Evolutionary conservation across 2,797 vertebrate genomes (phyloP).

Genomic region (Melanotaenia maccullochi): DNA sequence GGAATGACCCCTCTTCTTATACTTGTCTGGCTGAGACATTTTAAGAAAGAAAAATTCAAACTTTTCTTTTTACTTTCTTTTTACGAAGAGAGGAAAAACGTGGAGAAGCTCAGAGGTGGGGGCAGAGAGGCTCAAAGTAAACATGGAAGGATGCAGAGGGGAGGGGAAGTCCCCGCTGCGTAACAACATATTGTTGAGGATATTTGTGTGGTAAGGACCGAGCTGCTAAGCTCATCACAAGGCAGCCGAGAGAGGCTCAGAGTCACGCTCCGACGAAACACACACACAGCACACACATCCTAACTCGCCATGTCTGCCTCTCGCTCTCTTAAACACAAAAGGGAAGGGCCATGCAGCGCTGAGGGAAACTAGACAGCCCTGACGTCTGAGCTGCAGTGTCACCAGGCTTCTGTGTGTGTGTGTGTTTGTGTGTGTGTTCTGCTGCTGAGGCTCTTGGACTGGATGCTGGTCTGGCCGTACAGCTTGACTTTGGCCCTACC

Average conservation of each 20-base stretch:
- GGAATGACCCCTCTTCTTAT: no score
- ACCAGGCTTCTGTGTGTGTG: slow-evolving; percentile 10
- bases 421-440: slow-evolving; percentile 23
- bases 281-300: slow-evolving; percentile 15
- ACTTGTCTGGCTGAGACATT: no score
- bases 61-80: not conserved
- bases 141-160: slow-evolving; percentile 53
- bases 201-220: slow-evolving; percentile 63
- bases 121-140: slow-evolving; percentile 14
- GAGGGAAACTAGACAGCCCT: slow-evolving; percentile 7
- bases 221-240: slow-evolving; percentile 62
- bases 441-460: slow-evolving; percentile 19
- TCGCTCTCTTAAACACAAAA: slow-evolving; percentile 25
- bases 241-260: slow-evolving; percentile 42
- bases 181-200: slow-evolving; percentile 69
- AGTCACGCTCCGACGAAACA: slow-evolving; percentile 20
- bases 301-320: slow-evolving; percentile 10
- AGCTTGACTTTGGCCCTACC: slow-evolving; percentile 2
- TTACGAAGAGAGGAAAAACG: not conserved
- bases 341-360: slow-evolving; percentile 30
- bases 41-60: not conserved
- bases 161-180: slow-evolving; percentile 66
- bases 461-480: slow-evolving; percentile 16
- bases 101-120: slow-evolving; percentile 5
- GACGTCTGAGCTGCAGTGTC: slow-evolving; percentile 18